Conservation (phyloP, 1,140 invertebrate genomes). For the Pinna nobilis region DNA sequence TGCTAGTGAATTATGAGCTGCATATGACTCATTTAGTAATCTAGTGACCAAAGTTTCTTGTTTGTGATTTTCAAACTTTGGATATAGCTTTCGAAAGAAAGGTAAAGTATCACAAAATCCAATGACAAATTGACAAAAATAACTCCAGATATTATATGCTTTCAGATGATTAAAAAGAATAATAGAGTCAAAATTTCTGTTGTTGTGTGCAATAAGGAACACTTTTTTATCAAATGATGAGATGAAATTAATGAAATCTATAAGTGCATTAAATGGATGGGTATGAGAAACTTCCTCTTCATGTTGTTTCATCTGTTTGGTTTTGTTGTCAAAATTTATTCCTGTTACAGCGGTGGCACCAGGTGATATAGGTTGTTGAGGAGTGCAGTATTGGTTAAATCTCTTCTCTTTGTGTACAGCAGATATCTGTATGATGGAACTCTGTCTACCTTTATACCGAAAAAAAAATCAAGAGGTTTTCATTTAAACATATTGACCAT, state of each 20-base stretch:
- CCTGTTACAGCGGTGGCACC: conserved; percentile 6
- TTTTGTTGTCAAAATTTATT: conserved; percentile 5
- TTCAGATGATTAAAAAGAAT: conserved; percentile 18
- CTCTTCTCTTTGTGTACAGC: neutral
- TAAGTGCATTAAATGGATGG: conserved; percentile 3
- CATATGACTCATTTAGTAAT: conserved; percentile 10
- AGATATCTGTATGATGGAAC: conserved; percentile 20
- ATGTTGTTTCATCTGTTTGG: conserved; percentile 2
- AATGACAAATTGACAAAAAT: conserved; percentile 17
- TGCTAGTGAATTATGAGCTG: conserved; percentile 3
- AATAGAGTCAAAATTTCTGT: conserved; percentile 14
- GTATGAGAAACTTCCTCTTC: neutral
- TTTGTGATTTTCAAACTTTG: conserved; percentile 20
- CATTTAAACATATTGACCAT: too few relatives aligned
- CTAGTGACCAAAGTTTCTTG: neutral
- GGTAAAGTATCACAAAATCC: conserved; percentile 23
- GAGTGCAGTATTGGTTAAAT: conserved; percentile 17
- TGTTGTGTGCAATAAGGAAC: conserved; percentile 15
- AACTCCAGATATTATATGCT: conserved; percentile 9
- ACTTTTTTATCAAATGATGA: neutral
- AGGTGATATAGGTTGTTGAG: neutral
- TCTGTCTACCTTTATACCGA: conserved; percentile 5
- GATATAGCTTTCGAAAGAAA: conserved; percentile 11
- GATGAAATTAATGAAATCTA: conserved; percentile 17
- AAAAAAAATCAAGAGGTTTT: too few relatives aligned